Conservation (phyloP, 2,797 vertebrate genomes). For the Poecilia picta region DNA sequence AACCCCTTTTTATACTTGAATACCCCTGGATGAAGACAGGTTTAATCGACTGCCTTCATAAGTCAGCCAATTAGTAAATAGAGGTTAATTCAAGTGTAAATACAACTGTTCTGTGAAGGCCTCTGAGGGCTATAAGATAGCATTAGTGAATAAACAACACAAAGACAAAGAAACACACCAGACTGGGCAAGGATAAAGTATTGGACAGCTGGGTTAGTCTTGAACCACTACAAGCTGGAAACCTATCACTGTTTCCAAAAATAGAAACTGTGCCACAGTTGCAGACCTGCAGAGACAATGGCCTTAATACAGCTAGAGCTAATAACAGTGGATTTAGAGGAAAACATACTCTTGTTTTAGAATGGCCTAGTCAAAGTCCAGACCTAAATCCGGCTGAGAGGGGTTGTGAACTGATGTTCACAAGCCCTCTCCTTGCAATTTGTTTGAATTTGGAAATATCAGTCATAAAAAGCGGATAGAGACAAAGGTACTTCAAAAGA, state of each 20-base stretch:
- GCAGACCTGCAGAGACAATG: not conserved
- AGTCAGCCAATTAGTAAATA: not conserved
- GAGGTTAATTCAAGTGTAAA: not conserved
- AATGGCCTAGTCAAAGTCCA: not conserved
- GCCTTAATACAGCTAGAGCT: not conserved
- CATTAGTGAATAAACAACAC: not conserved
- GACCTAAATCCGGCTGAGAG: not conserved
- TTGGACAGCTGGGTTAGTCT: not conserved
- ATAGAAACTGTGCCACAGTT: not conserved
- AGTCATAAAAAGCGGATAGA: not conserved
- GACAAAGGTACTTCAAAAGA: not conserved
- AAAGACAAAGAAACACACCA: not conserved
- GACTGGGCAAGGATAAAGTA: not conserved
- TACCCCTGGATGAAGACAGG: not conserved
- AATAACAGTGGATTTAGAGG: not conserved
- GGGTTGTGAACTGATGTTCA: not conserved
- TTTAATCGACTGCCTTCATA: not conserved
- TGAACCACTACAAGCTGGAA: not conserved
- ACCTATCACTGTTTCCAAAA: not conserved
- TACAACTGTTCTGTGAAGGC: not conserved
- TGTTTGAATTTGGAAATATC: not conserved
- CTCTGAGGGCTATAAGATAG: not conserved
- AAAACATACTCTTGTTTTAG: not conserved
- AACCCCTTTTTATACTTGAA: not conserved
- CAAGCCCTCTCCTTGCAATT: not conserved